Evolutionary conservation across 1,140 invertebrate genomes (phyloP), one percentile per base, ranked within the genome.

Genomic region (Rhagoletis pomonella): DNA sequence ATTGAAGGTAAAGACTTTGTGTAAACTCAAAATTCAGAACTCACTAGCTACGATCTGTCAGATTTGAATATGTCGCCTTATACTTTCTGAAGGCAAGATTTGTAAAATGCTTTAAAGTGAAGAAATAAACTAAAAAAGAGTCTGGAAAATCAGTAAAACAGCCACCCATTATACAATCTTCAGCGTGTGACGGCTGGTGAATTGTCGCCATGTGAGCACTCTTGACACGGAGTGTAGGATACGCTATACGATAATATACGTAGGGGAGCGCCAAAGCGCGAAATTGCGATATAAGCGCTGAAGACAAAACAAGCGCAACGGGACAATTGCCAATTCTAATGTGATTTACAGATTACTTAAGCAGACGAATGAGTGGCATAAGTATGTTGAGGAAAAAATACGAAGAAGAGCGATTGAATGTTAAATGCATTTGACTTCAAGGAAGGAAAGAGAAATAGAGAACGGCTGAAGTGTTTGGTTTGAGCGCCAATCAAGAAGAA

Each of bases 311-410:
- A 81, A 92, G 90, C 89, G 91, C 91, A 91, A 89, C 91, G 91
- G 91, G 91, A 91, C 89, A 89, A 88, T 88, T 89, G 91, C 91
- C 91, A 92, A 92, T 89, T 91, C 90, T 90, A 92, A 92, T 92
- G 90, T 90, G 90, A 91, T 91, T 92, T 89, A 87, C 88, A 90
- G 90, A 91, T 88, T 89, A 91, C 88, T 87, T 62, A 89, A 88
- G 89, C 86, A 86, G 73, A 81, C 73, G 73, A 81, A 29, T 81
- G 9, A 81, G 47, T 81, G 73, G 73, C 73, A 81, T 81, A 81
- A 50, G 73, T 6, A 87, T 86, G 42, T 87, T 62, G 19, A 29
- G 86, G 65, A 88, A 85, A 85, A 77, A 87, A 86, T 17, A 29
- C 50, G 60, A 65, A 77, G 29, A 60, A 64, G 29, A 60, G n/a